Evolutionary conservation across 2,797 vertebrate genomes (phyloP).

Genomic region (Phrynocephalus guinanensis): DNA sequence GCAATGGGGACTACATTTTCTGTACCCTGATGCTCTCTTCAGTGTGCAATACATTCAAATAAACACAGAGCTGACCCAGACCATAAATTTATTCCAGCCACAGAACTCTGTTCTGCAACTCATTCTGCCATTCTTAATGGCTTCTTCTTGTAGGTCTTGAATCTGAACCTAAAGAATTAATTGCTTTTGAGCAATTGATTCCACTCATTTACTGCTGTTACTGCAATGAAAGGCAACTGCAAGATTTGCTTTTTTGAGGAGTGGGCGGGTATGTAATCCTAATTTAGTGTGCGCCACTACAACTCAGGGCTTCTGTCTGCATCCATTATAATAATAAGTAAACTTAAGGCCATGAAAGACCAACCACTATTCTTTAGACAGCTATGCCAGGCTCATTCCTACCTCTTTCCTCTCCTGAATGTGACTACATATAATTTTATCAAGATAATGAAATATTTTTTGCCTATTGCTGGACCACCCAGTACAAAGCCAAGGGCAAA

Average conservation of each 20-base stretch:
- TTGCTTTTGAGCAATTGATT: fast-evolving
- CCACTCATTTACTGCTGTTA: slow-evolving; percentile 18
- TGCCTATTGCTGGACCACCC: slow-evolving; percentile 65
- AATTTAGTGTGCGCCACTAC: no score
- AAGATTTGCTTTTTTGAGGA: no score
- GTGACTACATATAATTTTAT: not conserved
- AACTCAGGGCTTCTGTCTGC: no score
- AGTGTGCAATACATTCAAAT: not conserved
- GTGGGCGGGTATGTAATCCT: no score
- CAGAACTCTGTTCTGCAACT: not conserved
- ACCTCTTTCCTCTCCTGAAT: not conserved
- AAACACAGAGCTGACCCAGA: not conserved
- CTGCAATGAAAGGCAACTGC: not conserved
- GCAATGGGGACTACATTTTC: no score
- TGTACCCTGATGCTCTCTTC: not conserved
- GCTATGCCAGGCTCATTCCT: no score
- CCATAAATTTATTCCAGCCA: not conserved
- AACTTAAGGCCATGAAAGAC: no score
- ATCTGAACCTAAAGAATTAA: not conserved
- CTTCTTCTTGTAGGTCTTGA: not conserved
- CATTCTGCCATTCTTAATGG: not conserved
- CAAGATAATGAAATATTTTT: slow-evolving; percentile 55
- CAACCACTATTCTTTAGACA: no score
- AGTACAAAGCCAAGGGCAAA: slow-evolving; percentile 48
- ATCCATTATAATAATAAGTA: no score